Evolutionary conservation across 2,113 vertebrate genomes (phyloP), one percentile per base, ranked within the genome.

Genomic region (Hippoglossus stenolepis): DNA sequence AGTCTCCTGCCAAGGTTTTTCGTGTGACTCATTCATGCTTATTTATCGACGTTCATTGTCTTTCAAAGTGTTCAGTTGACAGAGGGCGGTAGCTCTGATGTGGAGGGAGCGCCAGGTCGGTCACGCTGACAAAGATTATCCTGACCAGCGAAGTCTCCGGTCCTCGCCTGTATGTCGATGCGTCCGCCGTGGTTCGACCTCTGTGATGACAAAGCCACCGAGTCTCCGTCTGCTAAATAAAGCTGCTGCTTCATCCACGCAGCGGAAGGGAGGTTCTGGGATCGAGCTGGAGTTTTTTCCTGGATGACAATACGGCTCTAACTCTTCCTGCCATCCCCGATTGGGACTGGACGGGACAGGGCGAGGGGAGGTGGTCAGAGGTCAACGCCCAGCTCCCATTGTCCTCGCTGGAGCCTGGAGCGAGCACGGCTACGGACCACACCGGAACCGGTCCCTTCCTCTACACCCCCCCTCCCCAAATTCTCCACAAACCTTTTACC

Each of bases 351-450:
- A 78, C 4, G 63, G 49, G 78, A 59, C 12, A 0, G 45, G 51
- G 58, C 14, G 12, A 47, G 70, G 38, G 70, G 70, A 65, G 85
- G 68, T 5, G 64, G 82, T 85, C 82, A 81, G 81, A 80, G 92
- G 90, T 90, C 82, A 74, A 81, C 90, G 23, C 89, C 87, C 87
- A 79, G 70, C 76, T 86, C 73, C 91, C 73, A 93, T 93, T 93
- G 92, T 93, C 86, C 85, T 87, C 24, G 26, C 53, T 23, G 28
- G 87, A 82, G 75, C 87, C 67, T 15, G 75, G 60, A 77, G 57
- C 8, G 35, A 69, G 28, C 56, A n/a, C 24, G 51, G 66, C 70
- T 43, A 38, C 11, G 28, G 59, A 68, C 71, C 66, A 38, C 72
- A 76, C 83, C 81, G 91, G 92, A 93, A 87, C 74, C 62, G 0